Conservation (phyloP, 2,888 invertebrate species). For the Caenorhabditis sulstoni region DNA sequence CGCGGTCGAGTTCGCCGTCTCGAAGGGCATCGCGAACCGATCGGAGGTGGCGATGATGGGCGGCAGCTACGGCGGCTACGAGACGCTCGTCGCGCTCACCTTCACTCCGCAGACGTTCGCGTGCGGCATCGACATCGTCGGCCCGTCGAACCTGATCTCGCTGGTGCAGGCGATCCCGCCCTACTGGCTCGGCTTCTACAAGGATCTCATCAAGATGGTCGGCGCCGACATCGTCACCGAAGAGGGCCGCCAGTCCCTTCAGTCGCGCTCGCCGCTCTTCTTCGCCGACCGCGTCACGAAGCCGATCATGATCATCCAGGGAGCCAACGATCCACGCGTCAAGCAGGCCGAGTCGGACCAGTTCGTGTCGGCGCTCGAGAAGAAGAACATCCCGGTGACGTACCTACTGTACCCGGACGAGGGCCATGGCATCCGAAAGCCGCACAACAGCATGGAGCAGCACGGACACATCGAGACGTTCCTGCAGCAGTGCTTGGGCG, state of each 20-base stretch:
- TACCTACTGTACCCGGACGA: conserved; percentile 79
- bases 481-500: conserved; percentile 75
- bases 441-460: conserved; percentile 72
- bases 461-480: conserved; percentile 79
- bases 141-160: conserved; percentile 78
- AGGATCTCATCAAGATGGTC: conserved; percentile 77
- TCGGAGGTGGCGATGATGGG: conserved; percentile 76
- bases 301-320: conserved; percentile 79
- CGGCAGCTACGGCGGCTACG: conserved; percentile 79
- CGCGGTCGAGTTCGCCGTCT: conserved; percentile 77
- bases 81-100: conserved; percentile 78
- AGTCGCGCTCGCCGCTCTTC: conserved; percentile 77
- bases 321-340: conserved; percentile 80
- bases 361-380: conserved; percentile 77
- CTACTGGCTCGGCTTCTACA: conserved; percentile 79
- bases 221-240: conserved; percentile 72
- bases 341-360: conserved; percentile 79
- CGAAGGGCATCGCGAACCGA: conserved; percentile 74
- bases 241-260: conserved; percentile 74
- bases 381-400: conserved; percentile 78
- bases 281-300: conserved; percentile 77
- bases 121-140: conserved; percentile 80
- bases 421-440: conserved; percentile 77
- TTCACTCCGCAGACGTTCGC: conserved; percentile 80
- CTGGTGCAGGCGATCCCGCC: conserved; percentile 79